Percentiles rank a stretch among this genome's conserved stretches.
These are phyloP conservation scores for Megaceryle maxima DNA, from an alignment of 2,113 vertebrate genomes.

Conservation along the genomic window DNA sequence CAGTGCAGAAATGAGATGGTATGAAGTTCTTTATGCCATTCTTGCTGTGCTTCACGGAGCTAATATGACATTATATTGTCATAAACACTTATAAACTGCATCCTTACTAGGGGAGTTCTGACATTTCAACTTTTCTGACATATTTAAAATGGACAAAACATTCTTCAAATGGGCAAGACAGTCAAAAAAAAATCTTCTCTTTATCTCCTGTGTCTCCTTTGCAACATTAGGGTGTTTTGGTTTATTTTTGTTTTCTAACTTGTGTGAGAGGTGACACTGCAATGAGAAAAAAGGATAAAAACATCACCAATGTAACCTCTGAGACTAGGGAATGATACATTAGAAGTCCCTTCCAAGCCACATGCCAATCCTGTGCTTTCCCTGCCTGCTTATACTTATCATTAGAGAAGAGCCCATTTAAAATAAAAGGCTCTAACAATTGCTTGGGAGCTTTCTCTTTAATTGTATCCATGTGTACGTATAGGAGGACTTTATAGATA, in stretches of 20 bases:
- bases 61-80: neutral
- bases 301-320: neutral
- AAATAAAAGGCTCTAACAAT: neutral
- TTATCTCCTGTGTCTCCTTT: neutral
- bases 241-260: neutral
- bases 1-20: neutral
- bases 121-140: neutral
- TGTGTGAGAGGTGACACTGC: neutral
- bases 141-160: neutral
- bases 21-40: neutral
- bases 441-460: neutral
- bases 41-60: neutral
- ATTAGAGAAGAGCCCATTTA: neutral
- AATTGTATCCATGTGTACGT: neutral
- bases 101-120: neutral
- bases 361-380: neutral
- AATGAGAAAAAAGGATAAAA: neutral
- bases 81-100: neutral
- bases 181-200: neutral
- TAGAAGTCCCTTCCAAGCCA: neutral
- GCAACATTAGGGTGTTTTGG: too few relatives aligned
- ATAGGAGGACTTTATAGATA: neutral
- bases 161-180: neutral
- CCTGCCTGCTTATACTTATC: neutral
- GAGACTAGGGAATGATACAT: neutral